Base-by-base conservation (phyloP, 2,888 invertebrate genomes). In the Drosophila rubida region DNA sequence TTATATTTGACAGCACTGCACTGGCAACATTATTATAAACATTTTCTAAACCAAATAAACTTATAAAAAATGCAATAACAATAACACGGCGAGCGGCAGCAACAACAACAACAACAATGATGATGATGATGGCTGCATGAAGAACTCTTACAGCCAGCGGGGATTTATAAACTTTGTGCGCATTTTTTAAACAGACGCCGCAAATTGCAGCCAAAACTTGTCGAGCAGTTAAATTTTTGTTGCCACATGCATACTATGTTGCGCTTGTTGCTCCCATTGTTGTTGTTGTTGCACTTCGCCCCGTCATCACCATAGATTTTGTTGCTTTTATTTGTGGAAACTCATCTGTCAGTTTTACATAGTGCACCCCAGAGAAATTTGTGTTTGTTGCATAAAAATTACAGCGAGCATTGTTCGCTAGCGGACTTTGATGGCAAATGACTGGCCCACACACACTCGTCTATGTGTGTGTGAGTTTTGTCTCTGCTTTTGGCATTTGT, bases 271-370 rank as follows among this genome's bases (percentile, higher is more conserved):
- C n/a, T n/a, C n/a, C n/a, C n/a, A n/a, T n/a, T n/a, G 45, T 41
- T 49, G 11, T 25, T 66, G 25, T 50, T 69, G 57, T 50, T 73
- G 65, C 55, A 75, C 50, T 70, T 58, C 46, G 69, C 58, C 50
- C 66, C 66, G 70, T 72, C 75, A 78, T 48, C 76, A 48, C 66
- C 70, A 64, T 71, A 46, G 50, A 75, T 64, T 68, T 70, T 53
- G 58, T 69, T 60, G 62, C 54, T 35, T 48, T 57, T 53, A 51
- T 59, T 48, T 65, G 63, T 67, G 60, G 67, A 69, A 71, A 78
- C 76, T 83, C 84, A 84, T 83, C 84, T 84, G 82, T 82, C 82
- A 83, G 84, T 74, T 84, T 84, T 83, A 80, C 84, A 84, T 82
- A 83, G 76, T 84, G 82, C 84, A 76, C 82, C 84, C 82, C 48